Base-by-base conservation (phyloP, 2,113 vertebrate genomes). In the Ptilorrhoa leucosticta region DNA sequence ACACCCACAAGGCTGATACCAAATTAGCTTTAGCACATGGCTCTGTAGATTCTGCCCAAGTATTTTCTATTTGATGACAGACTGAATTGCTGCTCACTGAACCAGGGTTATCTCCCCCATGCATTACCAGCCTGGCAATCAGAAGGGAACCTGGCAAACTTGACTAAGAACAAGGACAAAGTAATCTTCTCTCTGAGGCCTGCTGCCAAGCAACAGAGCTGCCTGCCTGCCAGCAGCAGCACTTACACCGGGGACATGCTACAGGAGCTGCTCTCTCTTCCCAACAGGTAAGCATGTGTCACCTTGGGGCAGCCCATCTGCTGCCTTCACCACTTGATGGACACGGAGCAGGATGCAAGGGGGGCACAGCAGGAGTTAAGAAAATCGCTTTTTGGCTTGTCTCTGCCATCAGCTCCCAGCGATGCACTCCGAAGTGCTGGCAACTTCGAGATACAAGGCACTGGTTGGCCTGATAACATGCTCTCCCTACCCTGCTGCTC, bases 161-260 rank as follows among this genome's bases (percentile, higher is more conserved):
- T 69, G 75, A 66, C 56, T 65, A 72, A 76, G 56, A 94, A 58
- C 71, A 91, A 96, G 96, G 95, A 93, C 92, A 90, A 90, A 91
- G 58, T 82, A 87, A 97, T 97, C 92, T 91, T 56, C 64, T 89
- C 69, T 64, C 40, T 2, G 30, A 79, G 81, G 51, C n/a, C 88
- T 79, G 83, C 75, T 97, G 95, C 95, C 95, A 97, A 96, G 93
- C 19, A 65, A 78, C 93, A 84, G 73, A 60, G 87, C 84, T 93
- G 87, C 79, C 73, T 54, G 72, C 66, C 47, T 84, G 94, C 82
- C 90, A 95, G 90, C 71, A 89, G 83, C 86, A 89, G 82, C 69
- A 42, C 89, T 81, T 54, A 26, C 94, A 82, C 42, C 0, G 0
- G 73, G 44, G 58, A 82, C 47, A 17, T 45, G 42, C 37, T 53